Percentiles rank a stretch among this genome's conserved stretches.
Conservation (phyloP, 2,797 vertebrate genomes). For the Prunella strophiata region DNA sequence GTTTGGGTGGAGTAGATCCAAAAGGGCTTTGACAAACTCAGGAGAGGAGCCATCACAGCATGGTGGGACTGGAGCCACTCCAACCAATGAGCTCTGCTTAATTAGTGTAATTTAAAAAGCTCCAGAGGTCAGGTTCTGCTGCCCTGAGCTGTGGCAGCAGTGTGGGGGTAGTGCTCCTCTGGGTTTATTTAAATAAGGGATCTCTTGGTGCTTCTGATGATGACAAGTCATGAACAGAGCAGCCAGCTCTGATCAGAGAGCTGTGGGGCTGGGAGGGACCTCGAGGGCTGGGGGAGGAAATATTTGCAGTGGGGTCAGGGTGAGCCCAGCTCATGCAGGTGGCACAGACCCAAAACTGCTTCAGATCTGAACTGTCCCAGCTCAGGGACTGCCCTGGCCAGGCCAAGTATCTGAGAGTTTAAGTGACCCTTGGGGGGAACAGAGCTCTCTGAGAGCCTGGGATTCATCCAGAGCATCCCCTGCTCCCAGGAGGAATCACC, state of each 20-base stretch:
- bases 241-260: not conserved
- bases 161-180: not conserved
- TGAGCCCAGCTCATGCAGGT: not conserved
- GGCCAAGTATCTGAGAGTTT: not conserved
- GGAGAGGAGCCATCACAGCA: not conserved
- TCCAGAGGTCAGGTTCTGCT: not conserved
- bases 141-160: not conserved
- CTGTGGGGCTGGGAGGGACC: not conserved
- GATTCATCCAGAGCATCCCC: too few relatives aligned
- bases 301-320: not conserved
- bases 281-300: not conserved
- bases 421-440: not conserved
- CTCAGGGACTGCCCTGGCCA: not conserved
- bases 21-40: not conserved
- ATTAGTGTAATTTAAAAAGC: not conserved
- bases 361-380: not conserved
- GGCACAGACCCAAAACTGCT: not conserved
- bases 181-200: not conserved
- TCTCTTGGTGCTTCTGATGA: not conserved
- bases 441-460: not conserved
- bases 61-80: not conserved
- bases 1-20: not conserved
- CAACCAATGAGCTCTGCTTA: not conserved
- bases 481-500: not conserved
- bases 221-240: not conserved